These are phyloP conservation scores for Pachyuromys duprasi DNA, from an alignment of 2,797 vertebrate species.

Conservation along the genomic window DNA sequence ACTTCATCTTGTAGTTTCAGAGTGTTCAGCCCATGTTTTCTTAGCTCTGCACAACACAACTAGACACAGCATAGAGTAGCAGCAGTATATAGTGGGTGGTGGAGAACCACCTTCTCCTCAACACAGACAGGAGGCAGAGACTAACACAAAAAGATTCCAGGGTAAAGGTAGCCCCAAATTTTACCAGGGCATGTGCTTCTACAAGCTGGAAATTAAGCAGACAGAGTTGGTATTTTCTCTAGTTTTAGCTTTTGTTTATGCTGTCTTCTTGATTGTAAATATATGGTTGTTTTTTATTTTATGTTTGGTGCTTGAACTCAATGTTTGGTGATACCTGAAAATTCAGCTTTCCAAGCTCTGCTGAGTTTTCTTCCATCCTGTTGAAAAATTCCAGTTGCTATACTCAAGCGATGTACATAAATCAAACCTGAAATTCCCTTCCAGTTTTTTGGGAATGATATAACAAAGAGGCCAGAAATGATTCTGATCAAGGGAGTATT, in stretches of 20 bases:
- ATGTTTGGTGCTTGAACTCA: neutral
- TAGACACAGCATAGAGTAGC: neutral
- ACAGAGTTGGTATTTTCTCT: neutral
- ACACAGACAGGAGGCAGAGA: neutral
- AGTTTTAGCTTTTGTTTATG: neutral
- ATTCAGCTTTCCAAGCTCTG: neutral
- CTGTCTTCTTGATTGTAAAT: neutral
- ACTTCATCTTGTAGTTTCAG: neutral
- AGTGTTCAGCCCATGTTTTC: neutral
- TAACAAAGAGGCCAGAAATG: neutral
- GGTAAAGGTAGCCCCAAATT: neutral
- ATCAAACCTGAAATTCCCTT: conserved; percentile 23
- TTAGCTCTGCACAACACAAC: neutral
- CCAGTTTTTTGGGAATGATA: neutral
- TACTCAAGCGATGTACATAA: neutral
- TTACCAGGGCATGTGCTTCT: neutral
- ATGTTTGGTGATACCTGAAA: neutral
- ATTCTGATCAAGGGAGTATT: neutral
- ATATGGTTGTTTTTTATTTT: neutral
- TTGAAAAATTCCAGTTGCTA: neutral
- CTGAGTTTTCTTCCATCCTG: neutral
- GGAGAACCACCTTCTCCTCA: too few relatives aligned
- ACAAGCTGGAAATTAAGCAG: neutral
- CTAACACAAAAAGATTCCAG: neutral
- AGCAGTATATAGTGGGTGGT: neutral